These are phyloP conservation scores for Rhagophthalmus giganteus DNA, from an alignment of 2,888 invertebrate species.

Conservation along the genomic window DNA sequence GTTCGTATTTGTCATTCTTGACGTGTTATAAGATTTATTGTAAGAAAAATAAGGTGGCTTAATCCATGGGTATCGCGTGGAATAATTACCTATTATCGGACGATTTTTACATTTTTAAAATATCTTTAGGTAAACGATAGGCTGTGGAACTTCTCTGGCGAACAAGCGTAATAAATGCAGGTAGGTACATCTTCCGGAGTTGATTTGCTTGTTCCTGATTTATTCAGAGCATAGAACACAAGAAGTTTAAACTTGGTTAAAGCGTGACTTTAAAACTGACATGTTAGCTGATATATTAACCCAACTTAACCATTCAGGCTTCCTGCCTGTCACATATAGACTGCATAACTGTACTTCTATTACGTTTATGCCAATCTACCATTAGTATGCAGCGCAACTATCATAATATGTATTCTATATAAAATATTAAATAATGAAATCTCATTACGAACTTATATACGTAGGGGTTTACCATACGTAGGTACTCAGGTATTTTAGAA, in stretches of 20 bases:
- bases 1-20: no score
- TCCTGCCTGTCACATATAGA: slow-evolving; percentile 31
- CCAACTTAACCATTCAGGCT: slow-evolving; percentile 30
- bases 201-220: slow-evolving; percentile 16
- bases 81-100: background rate
- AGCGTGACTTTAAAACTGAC: slow-evolving; percentile 32
- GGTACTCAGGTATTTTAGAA: no score
- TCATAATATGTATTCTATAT: background rate
- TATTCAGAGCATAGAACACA: slow-evolving; percentile 31
- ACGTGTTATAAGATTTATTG: no score
- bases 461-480: no score
- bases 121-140: background rate
- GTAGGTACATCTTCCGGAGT: background rate
- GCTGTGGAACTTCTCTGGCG: background rate
- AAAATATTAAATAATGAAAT: no score
- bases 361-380: slow-evolving; percentile 24
- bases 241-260: slow-evolving; percentile 28
- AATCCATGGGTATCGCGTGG: no score
- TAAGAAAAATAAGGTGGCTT: no score
- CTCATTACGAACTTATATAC: no score
- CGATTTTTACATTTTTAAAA: background rate
- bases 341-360: slow-evolving; percentile 33
- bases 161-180: background rate
- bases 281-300: slow-evolving; percentile 30
- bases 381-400: slow-evolving; percentile 15